These are phyloP conservation scores for Cyanoderma ruficeps DNA, from an alignment of 2,113 vertebrate genomes.

Conservation along the genomic window DNA sequence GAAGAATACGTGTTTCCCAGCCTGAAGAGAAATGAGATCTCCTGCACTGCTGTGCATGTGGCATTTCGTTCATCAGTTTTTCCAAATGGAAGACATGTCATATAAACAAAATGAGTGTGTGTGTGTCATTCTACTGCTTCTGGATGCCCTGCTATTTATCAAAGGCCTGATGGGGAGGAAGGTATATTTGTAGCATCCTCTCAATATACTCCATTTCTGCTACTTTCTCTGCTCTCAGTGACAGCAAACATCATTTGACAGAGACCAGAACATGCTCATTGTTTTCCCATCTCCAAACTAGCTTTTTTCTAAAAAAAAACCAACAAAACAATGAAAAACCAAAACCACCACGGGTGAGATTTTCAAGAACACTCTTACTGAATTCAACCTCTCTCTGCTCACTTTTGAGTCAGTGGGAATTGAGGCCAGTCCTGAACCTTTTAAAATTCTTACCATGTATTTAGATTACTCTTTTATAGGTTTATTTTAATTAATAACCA, in stretches of 20 bases:
- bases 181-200: background rate
- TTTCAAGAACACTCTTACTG: background rate
- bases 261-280: constrained; percentile 3
- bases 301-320: background rate
- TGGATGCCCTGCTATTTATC: constrained; percentile 1
- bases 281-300: background rate
- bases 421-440: background rate
- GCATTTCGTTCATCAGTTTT: constrained; percentile 21
- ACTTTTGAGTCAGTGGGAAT: background rate
- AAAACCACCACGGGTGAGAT: background rate
- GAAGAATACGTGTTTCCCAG: background rate
- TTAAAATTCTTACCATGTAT: constrained; percentile 23
- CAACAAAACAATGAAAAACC: too few species aligned
- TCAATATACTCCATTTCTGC: background rate
- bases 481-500: background rate
- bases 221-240: background rate
- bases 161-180: constrained; percentile 11
- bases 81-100: background rate
- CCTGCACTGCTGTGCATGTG: background rate
- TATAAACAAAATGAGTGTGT: constrained; percentile 1
- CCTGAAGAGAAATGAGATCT: background rate
- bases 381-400: background rate
- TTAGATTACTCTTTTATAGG: constrained; percentile 27
- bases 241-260: background rate
- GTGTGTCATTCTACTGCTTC: background rate